Base-by-base conservation (phyloP, 2,888 invertebrate genomes). In the Nephrocerus scutellatus region DNA sequence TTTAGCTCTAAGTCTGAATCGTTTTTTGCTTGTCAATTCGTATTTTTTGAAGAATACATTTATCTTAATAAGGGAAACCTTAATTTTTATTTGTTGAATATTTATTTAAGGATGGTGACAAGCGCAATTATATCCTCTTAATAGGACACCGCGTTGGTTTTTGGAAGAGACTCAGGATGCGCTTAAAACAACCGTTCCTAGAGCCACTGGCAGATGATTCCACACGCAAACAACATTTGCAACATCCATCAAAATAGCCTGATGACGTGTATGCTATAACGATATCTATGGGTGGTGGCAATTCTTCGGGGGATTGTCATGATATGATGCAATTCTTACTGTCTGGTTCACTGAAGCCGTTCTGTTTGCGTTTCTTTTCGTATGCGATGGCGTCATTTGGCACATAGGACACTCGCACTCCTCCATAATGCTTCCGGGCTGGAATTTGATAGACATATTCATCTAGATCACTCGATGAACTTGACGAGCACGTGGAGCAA, bases 401-500 rank as follows among this genome's bases (percentile, higher is more conserved):
- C 43, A 92, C 91, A 70, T 92, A 92, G 2, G 90, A 87, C 51
- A 91, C 89, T 45, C 90, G 70, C 10, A 90, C 88, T n/a, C 90
- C 90, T 13, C 87, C 87, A 57, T 87, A 88, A 21, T 86, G 84
- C 43, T 85, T 73, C 48, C 87, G 72, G 6, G 87, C 81, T 2
- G 89, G 89, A 53, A 90, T 70, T 35, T 85, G 81, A 64, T 90
- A 90, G 33, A 89, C 85, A 52, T 86, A 82, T 47, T 87, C 86
- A 44, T 89, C 90, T 49, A 89, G 86, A 4, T 86, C 86, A 16
- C 87, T 85, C 51, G 81, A 81, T 4, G 79, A 80, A 2, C 87
- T 89, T 0, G 87, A 90, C 0, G 87, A 90, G 50, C 92, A 92
- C 10, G 92, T 91, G 12, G 91, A 91, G 63, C 91, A 91, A 58